A percentile compares a stretch with the other conserved stretches of the same genome.
Conservation (phyloP, 2,797 vertebrate species). For the Microctenopoma lineatum region DNA sequence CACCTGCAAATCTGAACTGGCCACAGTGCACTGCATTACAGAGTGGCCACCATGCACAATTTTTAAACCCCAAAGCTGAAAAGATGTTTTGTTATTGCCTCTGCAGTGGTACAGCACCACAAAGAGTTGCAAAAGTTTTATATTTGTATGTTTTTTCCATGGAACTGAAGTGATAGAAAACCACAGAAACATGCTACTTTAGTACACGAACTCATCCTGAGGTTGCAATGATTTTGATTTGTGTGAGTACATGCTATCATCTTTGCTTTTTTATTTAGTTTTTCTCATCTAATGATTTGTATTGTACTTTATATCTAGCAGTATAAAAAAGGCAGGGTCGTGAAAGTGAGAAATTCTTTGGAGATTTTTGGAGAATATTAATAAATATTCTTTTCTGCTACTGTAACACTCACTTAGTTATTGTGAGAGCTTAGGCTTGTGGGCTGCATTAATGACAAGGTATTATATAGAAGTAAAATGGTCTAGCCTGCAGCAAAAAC, state of each 20-base stretch:
- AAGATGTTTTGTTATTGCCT: slow-evolving; percentile 44
- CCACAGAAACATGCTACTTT: slow-evolving; percentile 16
- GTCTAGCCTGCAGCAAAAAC: slow-evolving; percentile 8
- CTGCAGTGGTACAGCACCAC: slow-evolving; percentile 5
- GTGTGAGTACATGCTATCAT: slow-evolving; percentile 13
- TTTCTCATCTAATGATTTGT: slow-evolving; percentile 11
- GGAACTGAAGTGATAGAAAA: slow-evolving; percentile 24
- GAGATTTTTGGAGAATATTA: slow-evolving; percentile 3
- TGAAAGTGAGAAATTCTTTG: slow-evolving; percentile 14
- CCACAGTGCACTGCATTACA: slow-evolving; percentile 40
- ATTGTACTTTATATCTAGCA: slow-evolving; percentile 18
- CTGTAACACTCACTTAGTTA: slow-evolving; percentile 1
- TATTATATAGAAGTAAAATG: slow-evolving; percentile 22
- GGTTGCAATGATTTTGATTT: slow-evolving; percentile 23
- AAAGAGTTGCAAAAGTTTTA: slow-evolving; percentile 26
- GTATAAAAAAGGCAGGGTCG: slow-evolving; percentile 12
- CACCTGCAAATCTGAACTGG: slow-evolving; percentile 69
- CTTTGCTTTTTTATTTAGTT: slow-evolving; percentile 8
- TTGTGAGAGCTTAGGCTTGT: slow-evolving; percentile 11
- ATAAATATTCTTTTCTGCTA: slow-evolving; percentile 7
- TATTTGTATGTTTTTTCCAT: slow-evolving; percentile 13
- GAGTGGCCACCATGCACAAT: slow-evolving; percentile 30
- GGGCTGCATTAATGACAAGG: neutral
- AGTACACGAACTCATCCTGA: slow-evolving; percentile 8
- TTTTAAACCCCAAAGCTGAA: slow-evolving; percentile 32